A percentile compares a stretch with the other conserved stretches of the same genome.
Evolutionary conservation across 53 echinoderm and acorn worm species (phyloP).

Genomic region (Crossaster papposus): DNA sequence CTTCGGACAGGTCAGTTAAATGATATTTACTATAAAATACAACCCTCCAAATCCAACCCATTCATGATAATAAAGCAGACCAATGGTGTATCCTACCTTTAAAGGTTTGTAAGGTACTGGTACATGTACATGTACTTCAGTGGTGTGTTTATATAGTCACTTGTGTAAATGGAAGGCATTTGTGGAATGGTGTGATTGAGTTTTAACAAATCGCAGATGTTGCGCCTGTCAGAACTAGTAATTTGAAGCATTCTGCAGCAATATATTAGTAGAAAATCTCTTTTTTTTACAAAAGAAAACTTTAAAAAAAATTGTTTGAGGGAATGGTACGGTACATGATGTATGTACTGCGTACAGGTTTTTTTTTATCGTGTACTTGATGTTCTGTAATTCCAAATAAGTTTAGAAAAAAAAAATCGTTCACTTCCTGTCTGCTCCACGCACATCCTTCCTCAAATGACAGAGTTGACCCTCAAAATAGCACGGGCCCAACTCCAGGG

Average conservation of each 20-base stretch:
- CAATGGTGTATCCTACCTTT: too few relatives aligned
- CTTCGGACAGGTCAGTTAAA: too few relatives aligned
- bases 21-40: too few relatives aligned
- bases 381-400: neutral
- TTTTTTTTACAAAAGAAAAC: too few relatives aligned
- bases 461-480: constrained; percentile 44
- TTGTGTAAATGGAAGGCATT: neutral
- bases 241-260: neutral
- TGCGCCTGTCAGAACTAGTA: neutral
- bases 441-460: constrained; percentile 58
- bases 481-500: constrained; percentile 14
- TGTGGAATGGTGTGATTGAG: neutral
- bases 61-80: too few relatives aligned
- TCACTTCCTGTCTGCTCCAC: constrained; percentile 26
- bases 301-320: too few relatives aligned
- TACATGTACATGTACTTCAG: too few relatives aligned
- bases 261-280: too few relatives aligned
- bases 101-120: too few relatives aligned
- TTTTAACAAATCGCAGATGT: neutral
- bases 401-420: neutral
- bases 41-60: too few relatives aligned
- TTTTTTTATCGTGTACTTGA: neutral
- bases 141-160: neutral
- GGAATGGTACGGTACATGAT: too few relatives aligned
- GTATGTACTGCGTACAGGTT: too few relatives aligned